Evolutionary conservation across 2,113 vertebrate species (phyloP), one percentile per base, ranked within the genome.

Genomic region (Numenius arquata): DNA sequence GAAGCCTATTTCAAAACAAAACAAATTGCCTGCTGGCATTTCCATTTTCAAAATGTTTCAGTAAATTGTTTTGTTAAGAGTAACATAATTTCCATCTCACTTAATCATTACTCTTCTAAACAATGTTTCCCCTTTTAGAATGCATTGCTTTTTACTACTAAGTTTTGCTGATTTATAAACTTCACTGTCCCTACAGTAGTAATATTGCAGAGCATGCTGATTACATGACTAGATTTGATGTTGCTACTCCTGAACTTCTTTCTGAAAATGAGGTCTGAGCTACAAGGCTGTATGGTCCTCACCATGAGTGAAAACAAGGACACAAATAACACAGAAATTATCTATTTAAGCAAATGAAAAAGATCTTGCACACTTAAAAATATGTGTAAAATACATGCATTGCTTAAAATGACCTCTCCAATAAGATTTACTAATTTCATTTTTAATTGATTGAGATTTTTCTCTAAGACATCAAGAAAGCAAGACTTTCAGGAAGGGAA

Each of bases 51-150:
- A 93, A 97, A 87, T 59, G 23, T 38, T 96, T 97, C 72, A 94
- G 63, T 90, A 96, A 97, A 94, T 97, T 97, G 95, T 95, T 97
- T 96, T 96, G 67, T 93, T 97, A 95, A 97, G 56, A 72, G 87
- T 95, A 97, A 92, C 79, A 97, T 87, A 43, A 96, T 97, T 97
- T 96, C 82, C 76, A 72, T 95, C 88, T 95, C 71, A 95, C 65
- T 97, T 96, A 96, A 96, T 97, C 94, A 97, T 93, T 94, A 78
- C 85, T 96, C 5, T 76, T 74, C 91, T 88, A 93, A 96, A 83
- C 67, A 92, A 78, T 47, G 63, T 78, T 97, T 96, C 61, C 56
- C 23, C 95, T 95, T 94, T 68, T 59, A 96, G 97, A 97, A 94
- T 77, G 38, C 41, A 52, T 82, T 68, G 82, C 36, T 96, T 96